A percentile compares a stretch with the other conserved stretches of the same genome.
phyloP scores from a whole-genome alignment of 2,888 invertebrate species.

The Charanyca ferruginea region DNA sequence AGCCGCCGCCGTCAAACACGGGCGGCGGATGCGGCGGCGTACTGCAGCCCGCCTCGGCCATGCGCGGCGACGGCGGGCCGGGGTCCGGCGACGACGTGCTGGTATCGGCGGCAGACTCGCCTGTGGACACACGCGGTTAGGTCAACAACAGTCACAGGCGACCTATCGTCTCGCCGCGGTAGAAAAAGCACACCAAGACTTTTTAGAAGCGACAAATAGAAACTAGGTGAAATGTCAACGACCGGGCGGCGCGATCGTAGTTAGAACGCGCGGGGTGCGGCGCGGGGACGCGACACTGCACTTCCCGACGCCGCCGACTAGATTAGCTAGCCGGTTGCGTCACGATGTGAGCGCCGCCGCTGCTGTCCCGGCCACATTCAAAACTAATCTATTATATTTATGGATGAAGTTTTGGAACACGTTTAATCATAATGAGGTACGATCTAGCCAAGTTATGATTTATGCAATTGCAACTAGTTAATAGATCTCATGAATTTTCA shows the following conservation, averaged over 20 bases:
- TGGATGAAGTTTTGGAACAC: conserved; percentile 63
- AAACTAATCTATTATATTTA: conserved; percentile 77
- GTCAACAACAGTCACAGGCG: conserved; percentile 77
- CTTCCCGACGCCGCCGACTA: conserved; percentile 91
- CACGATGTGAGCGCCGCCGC: conserved; percentile 82
- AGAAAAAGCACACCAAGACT: conserved; percentile 85
- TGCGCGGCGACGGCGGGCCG: conserved; percentile 96
- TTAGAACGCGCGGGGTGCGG: conserved; percentile 85
- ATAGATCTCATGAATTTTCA: conserved; percentile 40
- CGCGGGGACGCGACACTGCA: conserved; percentile 91
- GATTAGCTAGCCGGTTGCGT: conserved; percentile 91
- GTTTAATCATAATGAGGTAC: conserved; percentile 48
- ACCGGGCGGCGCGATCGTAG: conserved; percentile 87
- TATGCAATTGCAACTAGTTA: conserved; percentile 40
- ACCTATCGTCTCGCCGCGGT: conserved; percentile 69
- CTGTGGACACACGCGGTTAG: conserved; percentile 88
- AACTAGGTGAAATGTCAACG: conserved; percentile 91
- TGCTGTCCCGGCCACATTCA: conserved; percentile 74
- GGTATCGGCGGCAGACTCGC: conserved; percentile 98
- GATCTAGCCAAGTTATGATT: conserved; percentile 37
- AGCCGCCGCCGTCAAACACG: conserved; percentile 89
- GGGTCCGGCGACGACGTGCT: conserved; percentile 98
- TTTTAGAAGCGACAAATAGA: conserved; percentile 87
- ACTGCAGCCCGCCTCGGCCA: conserved; percentile 93
- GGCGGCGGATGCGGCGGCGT: conserved; percentile 91